Percentiles rank a stretch among this genome's conserved stretches.
Evolutionary conservation across 2,113 vertebrate genomes (phyloP).

Genomic region (Onychorhynchus coronatus): DNA sequence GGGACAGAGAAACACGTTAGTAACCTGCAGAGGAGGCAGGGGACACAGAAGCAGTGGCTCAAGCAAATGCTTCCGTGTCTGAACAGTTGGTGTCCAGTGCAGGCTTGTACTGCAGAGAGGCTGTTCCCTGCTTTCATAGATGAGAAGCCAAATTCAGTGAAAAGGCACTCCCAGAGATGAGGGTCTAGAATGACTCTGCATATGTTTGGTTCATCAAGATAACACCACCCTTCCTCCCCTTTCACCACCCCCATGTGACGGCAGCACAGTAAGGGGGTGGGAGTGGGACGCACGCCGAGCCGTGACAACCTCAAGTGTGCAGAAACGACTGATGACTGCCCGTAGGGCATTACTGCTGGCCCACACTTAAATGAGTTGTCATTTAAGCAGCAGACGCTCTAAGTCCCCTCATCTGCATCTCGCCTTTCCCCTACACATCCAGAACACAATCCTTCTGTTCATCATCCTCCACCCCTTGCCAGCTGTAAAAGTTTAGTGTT

Average conservation of each 20-base stretch:
- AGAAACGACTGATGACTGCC: background rate
- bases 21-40: background rate
- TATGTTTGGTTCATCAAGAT: background rate
- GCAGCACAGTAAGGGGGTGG: background rate
- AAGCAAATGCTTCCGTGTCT: background rate
- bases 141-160: background rate
- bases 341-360: background rate
- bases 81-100: background rate
- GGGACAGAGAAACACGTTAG: background rate
- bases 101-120: background rate
- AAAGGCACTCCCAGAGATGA: background rate
- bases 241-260: rapidly evolving
- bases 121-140: background rate
- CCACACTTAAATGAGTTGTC: background rate
- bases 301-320: background rate
- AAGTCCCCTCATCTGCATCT: background rate
- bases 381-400: background rate
- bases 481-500: constrained; percentile 25
- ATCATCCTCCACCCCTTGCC: background rate
- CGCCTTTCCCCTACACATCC: background rate
- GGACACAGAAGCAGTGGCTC: background rate
- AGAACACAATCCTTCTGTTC: background rate
- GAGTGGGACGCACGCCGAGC: rapidly evolving
- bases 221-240: background rate
- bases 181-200: background rate